These are phyloP conservation scores for Salvelinus alpinus DNA, from an alignment of 2,113 vertebrate genomes.

Conservation along the genomic window DNA sequence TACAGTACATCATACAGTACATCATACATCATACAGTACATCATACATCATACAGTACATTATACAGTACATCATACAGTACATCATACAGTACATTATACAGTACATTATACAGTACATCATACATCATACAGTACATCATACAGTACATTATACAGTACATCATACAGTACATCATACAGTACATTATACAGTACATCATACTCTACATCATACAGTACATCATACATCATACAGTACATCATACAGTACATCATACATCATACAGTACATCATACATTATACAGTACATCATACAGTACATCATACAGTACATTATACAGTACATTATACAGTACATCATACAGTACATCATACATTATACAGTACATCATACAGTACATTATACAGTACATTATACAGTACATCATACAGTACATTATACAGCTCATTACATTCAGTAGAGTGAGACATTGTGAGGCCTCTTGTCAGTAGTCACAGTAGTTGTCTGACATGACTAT, in stretches of 20 bases:
- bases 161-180: too few relatives aligned
- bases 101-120: neutral
- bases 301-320: conserved; percentile 10
- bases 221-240: too few relatives aligned
- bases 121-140: neutral
- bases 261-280: neutral
- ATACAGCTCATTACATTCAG: neutral
- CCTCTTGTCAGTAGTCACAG: neutral
- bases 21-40: neutral
- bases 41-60: neutral
- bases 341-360: conserved; percentile 4
- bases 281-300: conserved; percentile 3
- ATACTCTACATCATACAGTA: too few relatives aligned
- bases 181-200: conserved; percentile 6
- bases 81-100: neutral
- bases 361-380: neutral
- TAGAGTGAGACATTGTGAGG: neutral
- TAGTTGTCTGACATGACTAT: neutral
- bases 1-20: too few relatives aligned
- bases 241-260: too few relatives aligned
- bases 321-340: neutral
- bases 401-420: neutral
- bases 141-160: neutral
- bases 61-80: neutral
- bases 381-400: too few relatives aligned